Percentiles rank a stretch among this genome's conserved stretches.
Evolutionary conservation across 2,797 vertebrate genomes (phyloP).

Genomic region (Avahi laniger): DNA sequence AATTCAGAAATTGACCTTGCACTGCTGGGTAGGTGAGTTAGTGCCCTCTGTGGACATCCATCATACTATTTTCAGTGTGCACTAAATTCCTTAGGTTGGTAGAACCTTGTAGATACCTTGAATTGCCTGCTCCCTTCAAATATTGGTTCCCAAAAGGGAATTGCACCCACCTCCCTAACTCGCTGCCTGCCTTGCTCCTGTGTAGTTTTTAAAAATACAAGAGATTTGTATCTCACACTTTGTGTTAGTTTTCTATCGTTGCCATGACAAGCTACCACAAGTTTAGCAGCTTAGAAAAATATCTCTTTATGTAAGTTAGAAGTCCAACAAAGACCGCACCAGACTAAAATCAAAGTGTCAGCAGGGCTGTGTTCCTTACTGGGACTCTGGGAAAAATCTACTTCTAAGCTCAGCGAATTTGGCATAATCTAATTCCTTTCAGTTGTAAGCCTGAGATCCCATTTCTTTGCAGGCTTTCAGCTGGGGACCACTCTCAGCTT

Average conservation of each 20-base stretch:
- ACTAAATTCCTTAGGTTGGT: background rate
- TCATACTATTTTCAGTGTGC: background rate
- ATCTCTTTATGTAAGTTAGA: background rate
- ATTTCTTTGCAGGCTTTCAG: background rate
- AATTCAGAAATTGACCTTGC: background rate
- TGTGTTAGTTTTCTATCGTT: background rate
- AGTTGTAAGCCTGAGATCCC: background rate
- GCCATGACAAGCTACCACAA: background rate
- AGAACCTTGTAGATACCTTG: background rate
- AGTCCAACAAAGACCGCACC: background rate
- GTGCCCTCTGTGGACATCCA: background rate
- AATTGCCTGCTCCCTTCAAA: background rate
- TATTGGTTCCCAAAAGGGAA: background rate
- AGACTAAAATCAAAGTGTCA: background rate
- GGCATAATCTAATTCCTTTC: background rate
- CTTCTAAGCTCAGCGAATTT: background rate
- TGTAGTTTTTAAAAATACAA: background rate
- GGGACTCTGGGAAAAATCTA: background rate
- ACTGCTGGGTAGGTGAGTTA: background rate
- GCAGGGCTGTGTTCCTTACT: background rate
- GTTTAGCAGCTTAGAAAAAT: background rate
- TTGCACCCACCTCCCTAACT: background rate
- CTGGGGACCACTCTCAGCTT: background rate
- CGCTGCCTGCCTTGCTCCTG: background rate
- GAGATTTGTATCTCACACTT: background rate